Base-by-base conservation (phyloP, 2,888 invertebrate genomes). In the Eilema caniola region DNA sequence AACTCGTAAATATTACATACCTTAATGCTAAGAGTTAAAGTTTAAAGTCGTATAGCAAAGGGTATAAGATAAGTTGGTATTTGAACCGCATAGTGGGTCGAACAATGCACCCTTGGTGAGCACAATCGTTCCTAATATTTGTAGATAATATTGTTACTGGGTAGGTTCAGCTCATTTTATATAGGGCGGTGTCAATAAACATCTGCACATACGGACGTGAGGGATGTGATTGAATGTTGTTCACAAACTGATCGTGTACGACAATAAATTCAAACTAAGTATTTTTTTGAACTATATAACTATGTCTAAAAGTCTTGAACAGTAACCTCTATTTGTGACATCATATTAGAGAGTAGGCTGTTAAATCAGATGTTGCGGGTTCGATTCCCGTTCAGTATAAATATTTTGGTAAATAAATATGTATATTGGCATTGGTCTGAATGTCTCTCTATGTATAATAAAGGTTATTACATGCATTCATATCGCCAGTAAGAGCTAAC, bases 101-200 rank as follows among this genome's bases (percentile, higher is more conserved):
- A 81, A 91, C 89, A 92, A 92, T 82, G 85, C 73, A 84, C 88
- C 90, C 89, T 89, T 84, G 84, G 84, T 84, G 81, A 87, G 83
- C 84, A 90, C 90, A 90, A 91, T 91, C 88, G 86, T 75, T 84
- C 88, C 90, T 91, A 93, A 92, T 93, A 90, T 92, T 92, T 91
- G 91, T 92, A 92, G 90, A 93, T 93, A 93, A 93, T 92, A 93
- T 92, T 93, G 91, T 92, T 90, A 90, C 89, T 90, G 84, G 84
- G 78, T 83, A 84, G 84, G 83, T 79, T 83, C 81, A 77, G 83
- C 77, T 82, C 79, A 82, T 84, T 81, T 84, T 82, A 86, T 84
- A 81, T 83, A 85, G 86, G 86, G 86, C 86, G 85, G 80, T 86
- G 79, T 82, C 82, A 81, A 83, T 83, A 85, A 84, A 87, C 85